A percentile compares a stretch with the other conserved stretches of the same genome.
phyloP scores from a whole-genome alignment of 2,888 invertebrate genomes.

The Euplexia lucipara region DNA sequence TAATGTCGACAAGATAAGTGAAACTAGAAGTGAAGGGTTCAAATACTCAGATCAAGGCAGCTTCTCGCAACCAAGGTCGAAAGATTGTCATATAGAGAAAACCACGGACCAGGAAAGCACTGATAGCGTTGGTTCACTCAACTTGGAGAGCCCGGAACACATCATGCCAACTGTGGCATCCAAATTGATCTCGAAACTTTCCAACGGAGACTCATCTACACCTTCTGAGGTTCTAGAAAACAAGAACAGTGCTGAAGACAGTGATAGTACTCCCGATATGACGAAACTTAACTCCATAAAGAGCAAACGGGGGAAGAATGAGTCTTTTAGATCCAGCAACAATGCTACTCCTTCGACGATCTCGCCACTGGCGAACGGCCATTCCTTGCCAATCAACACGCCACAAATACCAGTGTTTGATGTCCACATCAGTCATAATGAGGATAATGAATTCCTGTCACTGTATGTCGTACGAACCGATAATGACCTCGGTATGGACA shows the following conservation, averaged over 20 bases:
- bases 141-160: constrained; percentile 82
- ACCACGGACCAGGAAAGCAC: constrained; percentile 86
- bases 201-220: constrained; percentile 87
- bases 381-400: constrained; percentile 81
- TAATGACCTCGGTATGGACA: constrained; percentile 86
- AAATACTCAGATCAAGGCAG: constrained; percentile 77
- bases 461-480: constrained; percentile 86
- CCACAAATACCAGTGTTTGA: constrained; percentile 86
- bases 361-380: constrained; percentile 87
- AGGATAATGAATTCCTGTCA: constrained; percentile 87
- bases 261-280: constrained; percentile 85
- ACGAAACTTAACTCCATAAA: constrained; percentile 76
- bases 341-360: constrained; percentile 88
- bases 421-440: constrained; percentile 84
- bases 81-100: constrained; percentile 75
- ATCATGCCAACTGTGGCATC: constrained; percentile 78
- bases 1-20: constrained; percentile 73
- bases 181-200: constrained; percentile 86
- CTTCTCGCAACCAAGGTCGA: constrained; percentile 73
- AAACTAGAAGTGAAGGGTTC: constrained; percentile 80
- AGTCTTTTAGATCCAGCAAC: constrained; percentile 83
- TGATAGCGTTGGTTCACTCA: constrained; percentile 81
- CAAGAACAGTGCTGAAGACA: constrained; percentile 73
- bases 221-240: constrained; percentile 77
- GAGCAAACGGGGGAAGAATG: constrained; percentile 80